Base-by-base conservation (phyloP, 2,113 vertebrate genomes). In the Stegastes partitus region DNA sequence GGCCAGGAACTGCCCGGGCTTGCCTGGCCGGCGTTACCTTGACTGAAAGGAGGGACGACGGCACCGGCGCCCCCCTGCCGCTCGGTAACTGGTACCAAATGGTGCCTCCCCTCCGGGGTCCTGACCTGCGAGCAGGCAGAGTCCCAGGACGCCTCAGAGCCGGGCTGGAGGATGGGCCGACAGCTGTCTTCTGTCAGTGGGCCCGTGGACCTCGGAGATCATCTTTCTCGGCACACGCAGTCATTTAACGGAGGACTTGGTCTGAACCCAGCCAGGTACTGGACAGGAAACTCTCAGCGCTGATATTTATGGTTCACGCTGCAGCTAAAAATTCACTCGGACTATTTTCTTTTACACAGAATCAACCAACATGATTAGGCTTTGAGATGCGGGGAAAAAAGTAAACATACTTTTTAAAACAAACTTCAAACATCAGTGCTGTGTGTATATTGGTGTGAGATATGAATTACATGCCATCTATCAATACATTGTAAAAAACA, bases 121-220 rank as follows among this genome's bases (percentile, higher is more conserved):
- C 71, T 94, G 93, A 93, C 93, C 93, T 88, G 74, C 67, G 69
- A 87, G 85, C 83, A 77, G 90, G 87, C 84, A 84, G 79, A 63
- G 85, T 95, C 92, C 91, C 89, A 90, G 92, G 90, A 92, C 86
- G 68, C 83, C 89, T 92, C 87, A 83, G 77, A 82, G 89, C 81
- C 55, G 84, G 63, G 87, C 88, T 84, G 85, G 86, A 93, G 93
- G 93, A 94, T 73, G 90, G 90, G 84, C 87, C 84, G 91, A 86
- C 93, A 95, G 93, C 93, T 95, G 94, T 92, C 94, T 94, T 82
- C 91, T 94, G 93, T 94, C 94, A 94, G 87, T 65, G 82, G 79
- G 77, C 75, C 69, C 6, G 34, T 50, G 62, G 68, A 83, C 59
- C 53, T 73, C 23, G 1, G 81, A 77, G 42, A 86, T 87, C 81